phyloP scores from a whole-genome alignment of 1,140 invertebrate genomes.

The Diabrotica virgifera region DNA sequence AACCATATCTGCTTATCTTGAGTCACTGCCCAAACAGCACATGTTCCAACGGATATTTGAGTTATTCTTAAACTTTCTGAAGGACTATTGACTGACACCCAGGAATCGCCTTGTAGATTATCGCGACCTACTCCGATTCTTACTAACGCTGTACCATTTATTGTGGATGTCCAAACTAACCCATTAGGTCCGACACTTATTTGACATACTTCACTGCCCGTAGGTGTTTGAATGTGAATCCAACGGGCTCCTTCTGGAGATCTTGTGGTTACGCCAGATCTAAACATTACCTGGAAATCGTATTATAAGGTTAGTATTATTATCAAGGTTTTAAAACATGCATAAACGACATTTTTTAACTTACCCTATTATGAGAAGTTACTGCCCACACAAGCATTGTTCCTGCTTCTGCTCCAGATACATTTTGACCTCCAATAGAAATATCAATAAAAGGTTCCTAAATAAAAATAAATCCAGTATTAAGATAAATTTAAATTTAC shows the following conservation, averaged over 20 bases:
- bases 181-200: constrained; percentile 80
- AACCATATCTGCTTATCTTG: constrained; percentile 87
- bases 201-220: constrained; percentile 76
- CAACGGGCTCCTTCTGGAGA: constrained; percentile 83
- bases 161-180: constrained; percentile 79
- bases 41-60: constrained; percentile 79
- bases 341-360: constrained; percentile 28
- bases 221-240: constrained; percentile 70
- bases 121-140: constrained; percentile 58
- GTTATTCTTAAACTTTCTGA: constrained; percentile 63
- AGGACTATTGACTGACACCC: constrained; percentile 78
- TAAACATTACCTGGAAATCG: constrained; percentile 70
- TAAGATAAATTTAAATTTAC: neutral
- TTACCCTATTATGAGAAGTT: constrained; percentile 79
- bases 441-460: constrained; percentile 80
- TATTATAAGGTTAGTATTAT: neutral
- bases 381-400: constrained; percentile 85
- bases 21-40: constrained; percentile 83
- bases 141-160: constrained; percentile 76
- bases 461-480: constrained; percentile 20
- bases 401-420: constrained; percentile 71
- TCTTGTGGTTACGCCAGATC: constrained; percentile 71
- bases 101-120: constrained; percentile 61
- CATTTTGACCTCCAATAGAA: constrained; percentile 76
- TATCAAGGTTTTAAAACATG: neutral